These are phyloP conservation scores for Ectobius pallidus DNA, from an alignment of 2,888 invertebrate genomes.

Conservation along the genomic window DNA sequence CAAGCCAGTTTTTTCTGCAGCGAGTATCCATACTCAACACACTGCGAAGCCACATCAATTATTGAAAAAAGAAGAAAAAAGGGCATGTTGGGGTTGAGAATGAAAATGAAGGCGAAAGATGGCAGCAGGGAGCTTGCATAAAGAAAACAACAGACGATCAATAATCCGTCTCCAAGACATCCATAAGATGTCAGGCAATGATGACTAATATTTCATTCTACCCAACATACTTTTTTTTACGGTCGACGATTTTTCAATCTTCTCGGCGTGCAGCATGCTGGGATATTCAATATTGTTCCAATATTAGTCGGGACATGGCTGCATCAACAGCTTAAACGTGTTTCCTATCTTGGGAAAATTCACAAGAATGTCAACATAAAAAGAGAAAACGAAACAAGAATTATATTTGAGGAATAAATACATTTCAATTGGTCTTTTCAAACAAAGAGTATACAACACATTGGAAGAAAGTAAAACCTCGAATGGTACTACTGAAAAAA, in stretches of 20 bases:
- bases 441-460: too few relatives aligned
- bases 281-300: conserved; percentile 31
- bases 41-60: conserved; percentile 26
- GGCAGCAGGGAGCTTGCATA: conserved; percentile 37
- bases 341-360: too few relatives aligned
- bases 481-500: too few relatives aligned
- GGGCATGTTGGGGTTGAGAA: conserved; percentile 27
- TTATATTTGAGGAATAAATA: too few relatives aligned
- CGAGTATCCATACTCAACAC: conserved; percentile 8
- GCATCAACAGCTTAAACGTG: conserved; percentile 4
- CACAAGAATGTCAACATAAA: too few relatives aligned
- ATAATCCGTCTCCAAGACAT: conserved; percentile 32
- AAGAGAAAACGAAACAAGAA: too few relatives aligned
- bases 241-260: conserved; percentile 34
- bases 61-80: conserved; percentile 33
- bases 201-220: conserved; percentile 39
- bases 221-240: conserved; percentile 22
- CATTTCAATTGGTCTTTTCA: too few relatives aligned
- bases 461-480: too few relatives aligned
- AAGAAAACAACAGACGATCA: conserved; percentile 36
- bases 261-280: conserved; percentile 10
- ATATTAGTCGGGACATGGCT: not conserved
- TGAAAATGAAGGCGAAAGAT: conserved; percentile 41
- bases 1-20: too few relatives aligned
- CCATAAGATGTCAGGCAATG: conserved; percentile 35